phyloP scores from a whole-genome alignment of 2,113 vertebrate species.

The Eulemur macaco region DNA sequence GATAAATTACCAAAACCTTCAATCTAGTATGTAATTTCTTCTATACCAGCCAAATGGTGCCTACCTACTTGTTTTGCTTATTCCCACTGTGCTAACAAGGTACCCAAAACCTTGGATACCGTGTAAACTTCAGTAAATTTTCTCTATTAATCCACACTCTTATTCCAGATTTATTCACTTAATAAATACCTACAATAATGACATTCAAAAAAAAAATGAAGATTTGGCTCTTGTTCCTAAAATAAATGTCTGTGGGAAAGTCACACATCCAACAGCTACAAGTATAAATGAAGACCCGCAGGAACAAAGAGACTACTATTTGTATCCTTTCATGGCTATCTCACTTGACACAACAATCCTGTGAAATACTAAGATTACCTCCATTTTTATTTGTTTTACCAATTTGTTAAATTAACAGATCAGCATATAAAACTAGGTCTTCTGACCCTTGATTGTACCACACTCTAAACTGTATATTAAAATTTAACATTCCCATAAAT shows the following conservation, averaged over 20 bases:
- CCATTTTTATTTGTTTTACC: not conserved
- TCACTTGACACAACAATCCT: not conserved
- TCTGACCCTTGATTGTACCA: not conserved
- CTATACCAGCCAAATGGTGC: not conserved
- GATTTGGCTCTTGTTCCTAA: not conserved
- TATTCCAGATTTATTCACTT: conserved; percentile 22
- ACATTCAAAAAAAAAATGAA: not conserved
- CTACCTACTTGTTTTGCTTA: conserved; percentile 4
- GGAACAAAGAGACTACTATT: not conserved
- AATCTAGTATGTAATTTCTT: not conserved
- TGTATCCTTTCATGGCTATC: not conserved
- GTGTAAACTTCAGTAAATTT: not conserved
- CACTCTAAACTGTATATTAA: not conserved
- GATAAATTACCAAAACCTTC: conserved; percentile 1
- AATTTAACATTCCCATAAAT: not conserved
- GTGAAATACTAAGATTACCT: not conserved
- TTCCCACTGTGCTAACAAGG: not conserved
- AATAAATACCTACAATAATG: conserved; percentile 19
- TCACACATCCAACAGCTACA: not conserved
- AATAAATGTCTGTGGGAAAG: conserved; percentile 24
- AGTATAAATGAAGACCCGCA: not conserved
- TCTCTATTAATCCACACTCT: conserved; percentile 1
- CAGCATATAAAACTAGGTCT: not conserved
- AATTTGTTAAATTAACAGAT: not conserved
- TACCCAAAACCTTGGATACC: not conserved